phyloP scores from a whole-genome alignment of 2,888 invertebrate species.

The Tuta absoluta region DNA sequence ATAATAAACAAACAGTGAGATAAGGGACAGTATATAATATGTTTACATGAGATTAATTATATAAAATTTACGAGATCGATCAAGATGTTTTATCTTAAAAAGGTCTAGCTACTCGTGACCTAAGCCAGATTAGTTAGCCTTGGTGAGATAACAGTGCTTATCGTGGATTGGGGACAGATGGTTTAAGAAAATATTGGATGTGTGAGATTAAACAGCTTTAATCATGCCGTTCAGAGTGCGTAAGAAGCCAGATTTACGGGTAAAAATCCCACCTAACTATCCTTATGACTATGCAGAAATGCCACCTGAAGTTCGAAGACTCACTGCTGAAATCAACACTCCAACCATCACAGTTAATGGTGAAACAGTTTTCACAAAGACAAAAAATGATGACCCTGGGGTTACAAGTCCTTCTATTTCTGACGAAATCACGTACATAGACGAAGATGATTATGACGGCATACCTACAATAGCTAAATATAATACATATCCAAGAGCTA shows the following conservation, averaged over 20 bases:
- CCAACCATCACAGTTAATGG: conserved; percentile 24
- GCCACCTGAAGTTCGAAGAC: conserved; percentile 56
- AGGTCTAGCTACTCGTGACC: conserved; percentile 15
- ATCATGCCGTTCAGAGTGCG: conserved; percentile 43
- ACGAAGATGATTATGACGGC: conserved; percentile 40
- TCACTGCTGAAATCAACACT: conserved; percentile 49
- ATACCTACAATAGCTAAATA: conserved; percentile 23
- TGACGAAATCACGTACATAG: conserved; percentile 48
- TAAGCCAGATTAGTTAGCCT: conserved; percentile 20
- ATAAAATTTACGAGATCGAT: conserved; percentile 15
- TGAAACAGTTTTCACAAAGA: not conserved
- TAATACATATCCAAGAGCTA: conserved; percentile 33
- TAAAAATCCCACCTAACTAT: conserved; percentile 59
- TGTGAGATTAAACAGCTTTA: conserved; percentile 10
- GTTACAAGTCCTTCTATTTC: conserved; percentile 27
- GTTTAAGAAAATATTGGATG: conserved; percentile 27
- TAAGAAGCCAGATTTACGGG: conserved; percentile 66
- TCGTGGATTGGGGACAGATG: conserved; percentile 19
- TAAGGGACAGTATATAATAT: not conserved
- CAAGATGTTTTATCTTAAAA: conserved; percentile 21
- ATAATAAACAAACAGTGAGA: not conserved
- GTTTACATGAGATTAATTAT: conserved; percentile 12
- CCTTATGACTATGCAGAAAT: conserved; percentile 71
- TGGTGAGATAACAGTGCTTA: conserved; percentile 25
- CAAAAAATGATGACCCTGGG: not conserved